Base-by-base conservation (phyloP, 64 coral and sea anemone species). In the Porites australiensis region DNA sequence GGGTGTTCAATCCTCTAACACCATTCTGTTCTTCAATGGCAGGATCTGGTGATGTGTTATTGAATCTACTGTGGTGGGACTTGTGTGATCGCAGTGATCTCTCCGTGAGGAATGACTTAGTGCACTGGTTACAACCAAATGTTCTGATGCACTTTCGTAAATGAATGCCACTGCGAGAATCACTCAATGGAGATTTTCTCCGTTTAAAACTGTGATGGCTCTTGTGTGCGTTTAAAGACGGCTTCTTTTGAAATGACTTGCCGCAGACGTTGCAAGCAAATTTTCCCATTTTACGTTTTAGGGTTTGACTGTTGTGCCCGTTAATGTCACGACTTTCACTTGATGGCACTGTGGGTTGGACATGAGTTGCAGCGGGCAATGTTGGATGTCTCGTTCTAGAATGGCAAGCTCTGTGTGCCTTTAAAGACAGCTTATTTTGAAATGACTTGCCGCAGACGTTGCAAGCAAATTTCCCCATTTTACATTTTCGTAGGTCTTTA, bases 71-170 rank as follows among this genome's bases (percentile, higher is more conserved):
- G 61, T 84, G 81, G 43, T 84, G 63, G 9, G 61, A n/a, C 47
- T 68, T 84, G 64, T 84, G 81, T 5, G 61, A 67, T 51, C 44
- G 13, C 62, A 84, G 23, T 51, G 61, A 52, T 19, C 64, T 47
- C 45, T 53, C 64, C 23, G 62, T 50, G 8, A 2, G 43, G 46
- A 84, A 84, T 44, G 46, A n/a, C 48, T 48, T 84, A 3, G 7
- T 19, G 48, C 81, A 84, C 2, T 13, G 6, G 3, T 50, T 12
- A 51, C 73, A 76, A 50, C 73, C 8, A 75, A 50, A 75, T 50
- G 13, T 75, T 75, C 44, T 14, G 6, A 14, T 45, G 12, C 73
- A 15, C 4, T 75, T 51, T 13, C 73, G 49, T 6, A 50, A 16
- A 8, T 51, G 45, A 14, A 75, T 5, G 45, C 13, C 12, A 4